Percentiles rank a stretch among this genome's conserved stretches.
These are phyloP conservation scores for Dendrolimus houi DNA, from an alignment of 2,888 invertebrate species.

Conservation along the genomic window DNA sequence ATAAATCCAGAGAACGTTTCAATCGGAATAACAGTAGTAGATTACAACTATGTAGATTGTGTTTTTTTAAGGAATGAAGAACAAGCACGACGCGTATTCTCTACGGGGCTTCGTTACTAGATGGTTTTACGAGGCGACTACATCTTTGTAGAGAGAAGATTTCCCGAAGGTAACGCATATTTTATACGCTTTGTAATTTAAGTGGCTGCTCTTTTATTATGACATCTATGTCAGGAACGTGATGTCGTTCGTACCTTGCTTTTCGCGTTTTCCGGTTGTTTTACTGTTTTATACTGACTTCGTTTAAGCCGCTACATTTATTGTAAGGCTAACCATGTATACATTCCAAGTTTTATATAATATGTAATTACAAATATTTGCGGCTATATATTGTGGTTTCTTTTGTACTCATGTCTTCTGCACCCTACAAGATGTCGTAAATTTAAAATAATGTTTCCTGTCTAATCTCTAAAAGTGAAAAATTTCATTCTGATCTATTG, in stretches of 20 bases:
- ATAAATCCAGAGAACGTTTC: too few species aligned
- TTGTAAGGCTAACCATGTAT: too few species aligned
- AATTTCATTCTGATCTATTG: too few species aligned
- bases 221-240: slow-evolving; percentile 14
- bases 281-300: background rate
- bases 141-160: slow-evolving; percentile 48
- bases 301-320: too few species aligned
- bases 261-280: slow-evolving; percentile 7
- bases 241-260: slow-evolving; percentile 4
- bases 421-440: too few species aligned
- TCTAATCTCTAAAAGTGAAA: too few species aligned
- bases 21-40: background rate
- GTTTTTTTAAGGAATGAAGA: slow-evolving; percentile 36
- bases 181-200: slow-evolving; percentile 59
- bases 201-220: slow-evolving; percentile 48
- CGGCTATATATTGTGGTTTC: too few species aligned
- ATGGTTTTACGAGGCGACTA: slow-evolving; percentile 54
- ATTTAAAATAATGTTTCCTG: too few species aligned
- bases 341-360: too few species aligned
- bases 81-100: slow-evolving; percentile 26
- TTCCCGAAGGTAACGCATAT: slow-evolving; percentile 66
- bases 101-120: slow-evolving; percentile 46
- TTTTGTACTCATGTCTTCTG: too few species aligned
- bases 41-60: slow-evolving; percentile 22
- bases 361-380: too few species aligned